Evolutionary conservation across 1,140 invertebrate species (phyloP).

Genomic region (Linepithema humile): DNA sequence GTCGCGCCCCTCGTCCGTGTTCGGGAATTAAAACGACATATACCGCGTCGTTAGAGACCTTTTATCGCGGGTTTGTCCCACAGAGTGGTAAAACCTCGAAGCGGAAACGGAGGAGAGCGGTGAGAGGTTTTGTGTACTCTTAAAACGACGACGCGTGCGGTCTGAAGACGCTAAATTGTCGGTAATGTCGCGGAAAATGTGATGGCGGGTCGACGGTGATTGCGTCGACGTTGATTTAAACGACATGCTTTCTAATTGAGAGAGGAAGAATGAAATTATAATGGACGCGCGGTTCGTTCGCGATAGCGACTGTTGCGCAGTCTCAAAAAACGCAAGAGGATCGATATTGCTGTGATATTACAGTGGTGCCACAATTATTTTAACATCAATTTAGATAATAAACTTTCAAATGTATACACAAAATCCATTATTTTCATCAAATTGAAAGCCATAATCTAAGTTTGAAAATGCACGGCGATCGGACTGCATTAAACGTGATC

Average conservation of each 20-base stretch:
- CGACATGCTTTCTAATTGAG: background rate
- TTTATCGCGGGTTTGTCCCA: conserved; percentile 29
- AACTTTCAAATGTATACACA: background rate
- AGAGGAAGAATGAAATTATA: background rate
- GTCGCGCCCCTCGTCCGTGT: background rate
- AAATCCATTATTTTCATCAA: conserved; percentile 18
- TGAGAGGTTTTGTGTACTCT: background rate
- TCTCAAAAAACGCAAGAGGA: background rate
- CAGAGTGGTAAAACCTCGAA: background rate
- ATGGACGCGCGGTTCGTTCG: background rate
- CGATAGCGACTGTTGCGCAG: conserved; percentile 3
- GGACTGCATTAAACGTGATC: background rate
- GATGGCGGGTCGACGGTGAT: background rate
- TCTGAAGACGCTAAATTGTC: conserved; percentile 14
- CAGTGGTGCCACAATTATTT: conserved; percentile 20
- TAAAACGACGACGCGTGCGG: background rate
- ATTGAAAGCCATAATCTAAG: background rate
- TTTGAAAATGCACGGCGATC: background rate
- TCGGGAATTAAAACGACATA: conserved; percentile 65
- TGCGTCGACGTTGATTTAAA: conserved; percentile 3
- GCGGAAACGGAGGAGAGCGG: background rate
- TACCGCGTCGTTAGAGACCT: conserved; percentile 10
- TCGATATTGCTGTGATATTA: conserved; percentile 20
- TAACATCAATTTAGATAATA: conserved; percentile 32
- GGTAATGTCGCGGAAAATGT: background rate